A percentile compares a stretch with the other conserved stretches of the same genome.
phyloP scores from a whole-genome alignment of 2,888 invertebrate species.

The Agrenia bidenticulata region DNA sequence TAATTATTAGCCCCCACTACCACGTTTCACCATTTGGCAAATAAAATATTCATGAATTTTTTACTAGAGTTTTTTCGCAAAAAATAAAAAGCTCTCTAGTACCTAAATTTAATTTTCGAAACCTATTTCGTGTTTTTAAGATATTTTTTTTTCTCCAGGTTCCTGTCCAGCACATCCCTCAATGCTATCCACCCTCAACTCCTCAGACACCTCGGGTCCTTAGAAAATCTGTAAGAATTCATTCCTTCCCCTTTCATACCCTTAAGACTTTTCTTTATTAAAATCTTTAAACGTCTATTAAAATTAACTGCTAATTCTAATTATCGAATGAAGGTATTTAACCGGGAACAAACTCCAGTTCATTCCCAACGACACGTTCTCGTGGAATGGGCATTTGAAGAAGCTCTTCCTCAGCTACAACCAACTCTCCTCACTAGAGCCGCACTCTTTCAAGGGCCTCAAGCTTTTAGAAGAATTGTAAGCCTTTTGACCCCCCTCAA shows the following conservation, averaged over 20 bases:
- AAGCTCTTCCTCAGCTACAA: conserved; percentile 48
- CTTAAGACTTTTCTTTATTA: no score
- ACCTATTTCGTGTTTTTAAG: no score
- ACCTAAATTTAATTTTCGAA: no score
- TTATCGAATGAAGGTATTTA: conserved; percentile 35
- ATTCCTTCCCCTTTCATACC: no score
- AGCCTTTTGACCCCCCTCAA: conserved; percentile 21
- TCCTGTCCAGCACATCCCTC: conserved; percentile 9
- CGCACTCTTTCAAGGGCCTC: conserved; percentile 42
- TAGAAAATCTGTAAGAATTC: conserved; percentile 10
- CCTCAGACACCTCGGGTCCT: not conserved
- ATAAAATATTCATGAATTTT: no score
- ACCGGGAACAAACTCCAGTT: conserved; percentile 41
- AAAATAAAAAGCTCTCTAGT: no score
- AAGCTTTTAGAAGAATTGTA: conserved; percentile 45
- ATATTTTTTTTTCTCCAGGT: no score
- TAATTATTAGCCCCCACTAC: no score
- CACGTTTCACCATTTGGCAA: no score
- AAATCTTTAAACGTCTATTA: not conserved
- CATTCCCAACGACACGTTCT: conserved; percentile 40
- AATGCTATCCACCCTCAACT: not conserved
- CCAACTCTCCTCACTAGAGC: conserved; percentile 31
- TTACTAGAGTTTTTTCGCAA: no score
- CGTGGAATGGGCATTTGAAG: conserved; percentile 33
- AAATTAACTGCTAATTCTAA: not conserved